Evolutionary conservation across 2,113 vertebrate genomes (phyloP).

Genomic region (Gasterosteus aculeatus): DNA sequence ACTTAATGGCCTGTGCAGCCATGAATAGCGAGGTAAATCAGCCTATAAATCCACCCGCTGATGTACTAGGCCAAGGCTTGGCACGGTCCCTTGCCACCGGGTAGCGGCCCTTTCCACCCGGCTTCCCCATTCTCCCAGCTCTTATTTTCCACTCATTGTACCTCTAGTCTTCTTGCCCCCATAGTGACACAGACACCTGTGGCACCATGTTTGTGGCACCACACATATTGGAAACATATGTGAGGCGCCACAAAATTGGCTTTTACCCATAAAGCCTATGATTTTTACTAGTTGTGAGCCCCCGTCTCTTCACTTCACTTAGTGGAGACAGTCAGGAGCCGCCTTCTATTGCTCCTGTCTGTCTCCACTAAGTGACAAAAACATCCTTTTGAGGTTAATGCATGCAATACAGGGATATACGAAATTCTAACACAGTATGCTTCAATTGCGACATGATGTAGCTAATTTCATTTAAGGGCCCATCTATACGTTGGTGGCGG

Average conservation of each 20-base stretch:
- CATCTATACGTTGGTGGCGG: slow-evolving; percentile 49
- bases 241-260: too few relatives aligned
- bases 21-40: slow-evolving; percentile 56
- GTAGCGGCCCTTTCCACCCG: slow-evolving; percentile 61
- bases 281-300: slow-evolving; percentile 4
- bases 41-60: slow-evolving; percentile 59
- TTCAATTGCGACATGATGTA: slow-evolving; percentile 49
- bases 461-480: slow-evolving; percentile 61
- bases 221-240: not conserved
- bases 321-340: too few relatives aligned
- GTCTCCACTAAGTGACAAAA: slow-evolving; percentile 11
- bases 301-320: not conserved
- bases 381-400: slow-evolving; percentile 44
- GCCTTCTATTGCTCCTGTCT: not conserved
- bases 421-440: slow-evolving; percentile 56
- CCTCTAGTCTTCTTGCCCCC: slow-evolving; percentile 39
- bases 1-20: slow-evolving; percentile 59
- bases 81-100: slow-evolving; percentile 39
- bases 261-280: too few relatives aligned
- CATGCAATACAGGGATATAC: slow-evolving; percentile 29
- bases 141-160: slow-evolving; percentile 41
- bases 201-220: slow-evolving; percentile 3
- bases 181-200: slow-evolving; percentile 25
- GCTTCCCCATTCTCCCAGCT: slow-evolving; percentile 44
- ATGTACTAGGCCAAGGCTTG: slow-evolving; percentile 45